Evolutionary conservation across 2,113 vertebrate species (phyloP).

Genomic region (Mionectes macconnelli): DNA sequence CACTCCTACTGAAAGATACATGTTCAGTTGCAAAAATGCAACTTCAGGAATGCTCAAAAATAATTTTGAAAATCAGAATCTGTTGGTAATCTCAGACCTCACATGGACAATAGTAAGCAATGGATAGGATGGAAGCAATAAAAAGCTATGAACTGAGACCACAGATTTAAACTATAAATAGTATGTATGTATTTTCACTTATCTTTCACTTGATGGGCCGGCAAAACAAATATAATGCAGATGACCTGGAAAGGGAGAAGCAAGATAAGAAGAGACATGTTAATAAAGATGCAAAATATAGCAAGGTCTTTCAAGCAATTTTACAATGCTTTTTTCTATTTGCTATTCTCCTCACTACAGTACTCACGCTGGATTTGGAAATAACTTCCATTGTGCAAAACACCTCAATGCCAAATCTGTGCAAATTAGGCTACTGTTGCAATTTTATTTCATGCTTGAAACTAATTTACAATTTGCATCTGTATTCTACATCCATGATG

Average conservation of each 20-base stretch:
- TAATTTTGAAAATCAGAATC: not conserved
- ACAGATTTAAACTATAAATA: not conserved
- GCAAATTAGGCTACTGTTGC: not conserved
- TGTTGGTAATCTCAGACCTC: not conserved
- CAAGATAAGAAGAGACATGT: not conserved
- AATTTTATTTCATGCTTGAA: not conserved
- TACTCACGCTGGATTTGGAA: not conserved
- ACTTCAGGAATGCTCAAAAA: not conserved
- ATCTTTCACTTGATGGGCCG: not conserved
- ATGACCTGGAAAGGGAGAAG: not conserved
- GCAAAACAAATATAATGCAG: not conserved
- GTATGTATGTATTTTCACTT: not conserved
- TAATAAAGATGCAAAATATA: not conserved
- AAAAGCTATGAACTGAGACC: not conserved
- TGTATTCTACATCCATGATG: not conserved
- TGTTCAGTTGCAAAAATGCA: not conserved
- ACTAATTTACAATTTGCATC: not conserved
- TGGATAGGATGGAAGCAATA: not conserved
- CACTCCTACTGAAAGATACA: not conserved
- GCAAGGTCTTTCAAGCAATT: not conserved
- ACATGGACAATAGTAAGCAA: not conserved
- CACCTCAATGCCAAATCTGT: not conserved
- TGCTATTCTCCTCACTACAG: not conserved
- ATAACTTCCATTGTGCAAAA: not conserved
- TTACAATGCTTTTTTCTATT: not conserved